These are phyloP conservation scores for Cheiracanthium punctorium DNA, from an alignment of 2,888 invertebrate genomes.

Conservation along the genomic window DNA sequence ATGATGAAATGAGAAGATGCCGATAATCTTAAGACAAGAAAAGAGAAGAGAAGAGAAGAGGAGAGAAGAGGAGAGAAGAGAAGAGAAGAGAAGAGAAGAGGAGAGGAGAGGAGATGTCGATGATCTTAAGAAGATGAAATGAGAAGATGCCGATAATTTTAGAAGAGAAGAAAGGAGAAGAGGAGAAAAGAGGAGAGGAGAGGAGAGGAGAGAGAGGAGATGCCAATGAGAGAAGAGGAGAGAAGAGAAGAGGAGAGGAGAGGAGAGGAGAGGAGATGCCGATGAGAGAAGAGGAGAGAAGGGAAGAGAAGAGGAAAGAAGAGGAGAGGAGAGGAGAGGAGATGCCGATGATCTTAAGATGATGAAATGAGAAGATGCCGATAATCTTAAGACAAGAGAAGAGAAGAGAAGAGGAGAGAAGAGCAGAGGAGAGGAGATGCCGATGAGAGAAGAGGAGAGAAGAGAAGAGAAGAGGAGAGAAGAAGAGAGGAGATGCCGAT, in stretches of 20 bases:
- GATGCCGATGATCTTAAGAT: no score
- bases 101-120: no score
- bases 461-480: no score
- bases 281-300: neutral
- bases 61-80: neutral
- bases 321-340: neutral
- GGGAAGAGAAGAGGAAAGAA: neutral
- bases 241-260: neutral
- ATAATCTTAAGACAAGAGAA: neutral
- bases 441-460: no score
- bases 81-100: neutral
- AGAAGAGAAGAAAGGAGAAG: neutral
- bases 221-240: no score
- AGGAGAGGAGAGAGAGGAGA: neutral
- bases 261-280: no score
- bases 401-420: neutral
- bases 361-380: no score
- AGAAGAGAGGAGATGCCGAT: neutral
- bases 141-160: no score
- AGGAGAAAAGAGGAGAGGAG: neutral
- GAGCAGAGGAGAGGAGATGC: no score
- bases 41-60: neutral
- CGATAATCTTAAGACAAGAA: no score
- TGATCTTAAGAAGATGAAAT: no score
- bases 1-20: no score